Percentiles rank a stretch among this genome's conserved stretches.
Evolutionary conservation across 1,140 invertebrate species (phyloP).

Genomic region (Drosophila sucinea): DNA sequence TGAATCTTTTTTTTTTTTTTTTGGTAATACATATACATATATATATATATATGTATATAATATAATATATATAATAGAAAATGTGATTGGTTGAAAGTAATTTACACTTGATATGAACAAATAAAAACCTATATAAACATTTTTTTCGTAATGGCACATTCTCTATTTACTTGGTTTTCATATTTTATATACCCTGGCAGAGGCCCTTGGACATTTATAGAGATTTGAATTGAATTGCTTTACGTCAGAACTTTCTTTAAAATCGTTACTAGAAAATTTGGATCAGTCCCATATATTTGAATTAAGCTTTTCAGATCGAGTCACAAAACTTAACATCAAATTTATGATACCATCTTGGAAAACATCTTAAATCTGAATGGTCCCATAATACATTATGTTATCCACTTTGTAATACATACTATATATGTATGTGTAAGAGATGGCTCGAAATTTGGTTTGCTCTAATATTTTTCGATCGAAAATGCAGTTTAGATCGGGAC

Average conservation of each 20-base stretch:
- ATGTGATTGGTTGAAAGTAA: conserved; percentile 56
- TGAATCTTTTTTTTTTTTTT: conserved; percentile 25
- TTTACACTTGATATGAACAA: conserved; percentile 30
- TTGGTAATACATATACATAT: not conserved
- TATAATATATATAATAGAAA: conserved; percentile 46
- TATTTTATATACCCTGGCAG: not conserved
- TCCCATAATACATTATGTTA: not conserved
- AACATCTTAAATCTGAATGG: not conserved
- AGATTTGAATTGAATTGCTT: too few species aligned
- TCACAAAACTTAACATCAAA: too few species aligned
- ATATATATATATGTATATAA: conserved; percentile 55
- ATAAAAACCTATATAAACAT: conserved; percentile 37
- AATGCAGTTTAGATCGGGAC: too few species aligned
- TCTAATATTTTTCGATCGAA: too few species aligned
- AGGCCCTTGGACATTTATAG: not conserved
- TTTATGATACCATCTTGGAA: not conserved
- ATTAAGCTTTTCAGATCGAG: too few species aligned
- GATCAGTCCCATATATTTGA: too few species aligned
- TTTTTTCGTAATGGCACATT: conserved; percentile 67
- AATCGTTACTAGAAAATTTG: too few species aligned
- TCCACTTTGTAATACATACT: too few species aligned
- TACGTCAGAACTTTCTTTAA: too few species aligned
- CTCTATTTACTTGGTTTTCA: conserved; percentile 18
- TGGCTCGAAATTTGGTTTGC: too few species aligned
- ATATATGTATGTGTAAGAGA: too few species aligned